Evolutionary conservation across 2,113 vertebrate species (phyloP), one percentile per base, ranked within the genome.

Genomic region (Picathartes gymnocephalus): DNA sequence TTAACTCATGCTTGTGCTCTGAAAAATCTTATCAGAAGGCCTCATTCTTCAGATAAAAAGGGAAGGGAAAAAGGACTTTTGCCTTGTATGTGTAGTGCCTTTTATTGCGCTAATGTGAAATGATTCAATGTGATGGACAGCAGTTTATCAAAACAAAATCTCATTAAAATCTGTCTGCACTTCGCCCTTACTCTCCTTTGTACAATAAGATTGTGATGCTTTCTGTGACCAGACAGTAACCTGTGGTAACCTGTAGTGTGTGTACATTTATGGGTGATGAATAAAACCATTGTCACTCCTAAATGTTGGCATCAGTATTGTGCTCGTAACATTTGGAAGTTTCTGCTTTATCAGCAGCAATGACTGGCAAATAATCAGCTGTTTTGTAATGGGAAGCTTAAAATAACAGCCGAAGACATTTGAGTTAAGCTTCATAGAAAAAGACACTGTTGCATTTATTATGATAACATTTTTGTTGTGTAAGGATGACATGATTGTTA

Each of bases 71-170:
- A 86, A 89, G 69, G 88, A 95, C 95, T 96, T 97, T 84, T 95
- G 92, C 91, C 82, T 76, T 66, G 79, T 93, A 30, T 89, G 44
- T 68, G 39, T 86, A n/a, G 33, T 77, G 77, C 44, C 82, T 92
- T 95, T 97, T 96, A 57, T 51, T 97, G 80, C 11, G 0, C 94
- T 97, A 94, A 97, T 96, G 97, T 97, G 95, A 97, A 96, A 81
- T 96, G 69, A 97, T 98, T 98, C 9, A 19, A 96, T 96, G 93
- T 94, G 96, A 98, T 97, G 91, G 93, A 96, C 91, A 96, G 88
- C 87, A 97, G 92, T 97, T 98, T 97, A 97, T 98, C 97, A 98
- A 97, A 98, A 97, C 97, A 98, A 88, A 93, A 97, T 98, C 97
- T 98, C 97, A 97, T 97, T 97, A 98, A 98, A 96, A 95, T 96